Base-by-base conservation (phyloP, 2,888 invertebrate species). In the Caenorhabditis plicata region DNA sequence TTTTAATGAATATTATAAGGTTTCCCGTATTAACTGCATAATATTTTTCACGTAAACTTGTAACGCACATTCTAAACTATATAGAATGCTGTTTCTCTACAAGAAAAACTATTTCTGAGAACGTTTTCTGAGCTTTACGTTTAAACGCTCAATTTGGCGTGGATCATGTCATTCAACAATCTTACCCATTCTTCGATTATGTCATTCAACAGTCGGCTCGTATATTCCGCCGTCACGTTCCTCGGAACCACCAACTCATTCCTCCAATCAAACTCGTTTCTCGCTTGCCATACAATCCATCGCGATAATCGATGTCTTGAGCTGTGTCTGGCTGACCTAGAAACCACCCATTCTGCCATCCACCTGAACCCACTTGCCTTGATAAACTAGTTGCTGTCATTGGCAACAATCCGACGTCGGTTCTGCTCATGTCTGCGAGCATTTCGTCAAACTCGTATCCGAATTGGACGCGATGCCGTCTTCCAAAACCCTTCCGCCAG, bases 401-500 rank as follows among this genome's bases (percentile, higher is more conserved):
- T 4, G 62, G 50, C 20, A 40, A 47, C 13, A 61, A 43, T 4
- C 49, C 22, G 47, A 62, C n/a, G 17, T 51, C 64, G 25, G 41
- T 54, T 38, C 44, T 36, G 26, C 60, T 48, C 62, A 64, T 64
- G 20, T 51, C 56, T 9, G 41, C 23, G 2, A 52, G 23, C 50
- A 65, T 55, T 43, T 63, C 62, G 1, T 53, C 31, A 0, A 68
- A 39, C 33, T 60, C 43, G 7, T 45, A 48, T 3, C 68, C 64
- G 29, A 48, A 53, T 38, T 62, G 62, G 11, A 68, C 38, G 13
- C 55, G 54, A 22, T 60, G 62, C 27, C 62, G 60, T 19, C 60
- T 62, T 29, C 69, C 72, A 35, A 68, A 72, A 13, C 69, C 69
- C 38, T 72, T 72, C 17, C 69, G 61, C 72, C 72, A 72, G 31